phyloP scores from a whole-genome alignment of 1,140 invertebrate genomes.

The Carcinoscorpius rotundicauda region DNA sequence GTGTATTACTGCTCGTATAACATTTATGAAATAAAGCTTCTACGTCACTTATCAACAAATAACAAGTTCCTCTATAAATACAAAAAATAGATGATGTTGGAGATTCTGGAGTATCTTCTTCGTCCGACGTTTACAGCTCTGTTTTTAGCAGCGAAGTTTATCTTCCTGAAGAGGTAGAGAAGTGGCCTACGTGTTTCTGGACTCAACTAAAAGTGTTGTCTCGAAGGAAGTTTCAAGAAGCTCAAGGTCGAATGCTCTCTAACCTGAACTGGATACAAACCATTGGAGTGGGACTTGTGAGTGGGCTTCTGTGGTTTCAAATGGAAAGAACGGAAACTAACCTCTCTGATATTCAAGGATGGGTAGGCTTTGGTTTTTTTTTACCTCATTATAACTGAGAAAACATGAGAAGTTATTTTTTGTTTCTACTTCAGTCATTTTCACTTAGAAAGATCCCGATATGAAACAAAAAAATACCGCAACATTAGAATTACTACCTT shows the following conservation, averaged over 20 bases:
- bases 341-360: conserved; percentile 66
- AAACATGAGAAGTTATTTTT: too few relatives aligned
- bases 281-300: conserved; percentile 54
- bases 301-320: conserved; percentile 67
- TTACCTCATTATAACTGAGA: too few relatives aligned
- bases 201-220: conserved; percentile 67
- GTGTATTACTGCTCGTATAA: too few relatives aligned
- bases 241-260: conserved; percentile 62
- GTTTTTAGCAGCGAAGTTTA: conserved; percentile 42
- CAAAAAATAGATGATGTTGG: conserved; percentile 41
- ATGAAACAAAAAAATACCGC: too few relatives aligned
- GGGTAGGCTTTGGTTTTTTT: conserved; percentile 34
- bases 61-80: too few relatives aligned
- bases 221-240: conserved; percentile 64
- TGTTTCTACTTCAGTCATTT: too few relatives aligned
- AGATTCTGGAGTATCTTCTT: conserved; percentile 46
- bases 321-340: conserved; percentile 57
- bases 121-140: conserved; percentile 44
- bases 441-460: too few relatives aligned
- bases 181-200: conserved; percentile 67
- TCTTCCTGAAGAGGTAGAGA: conserved; percentile 19
- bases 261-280: conserved; percentile 72
- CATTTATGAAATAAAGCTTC: too few relatives aligned
- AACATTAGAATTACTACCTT: too few relatives aligned
- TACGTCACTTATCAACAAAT: too few relatives aligned